Evolutionary conservation across 2,113 vertebrate genomes (phyloP), one percentile per base, ranked within the genome.

Genomic region (Sander lucioperca): DNA sequence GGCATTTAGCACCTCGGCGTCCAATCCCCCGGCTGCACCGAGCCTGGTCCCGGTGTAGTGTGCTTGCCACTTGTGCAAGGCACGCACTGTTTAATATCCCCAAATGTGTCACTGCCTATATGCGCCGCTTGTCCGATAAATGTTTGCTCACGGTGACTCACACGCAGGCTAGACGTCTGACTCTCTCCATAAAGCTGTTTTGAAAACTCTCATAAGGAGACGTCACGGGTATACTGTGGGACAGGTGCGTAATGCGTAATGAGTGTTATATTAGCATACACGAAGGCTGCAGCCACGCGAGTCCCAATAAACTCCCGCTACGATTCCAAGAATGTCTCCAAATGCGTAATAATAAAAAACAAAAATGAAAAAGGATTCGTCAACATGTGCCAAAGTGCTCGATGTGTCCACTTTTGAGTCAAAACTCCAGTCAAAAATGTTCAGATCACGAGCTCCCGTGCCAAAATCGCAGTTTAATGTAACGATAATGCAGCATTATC

Each of bases 1-100:
- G 84, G 90, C 94, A 95, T 95, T 90, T 88, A 94, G 88, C 87
- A 87, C 78, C 88, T 67, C 72, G 85, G 88, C 63, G 87, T 93
- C 88, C 92, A 87, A 91, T 87, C 89, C 83, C 64, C 57, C 82
- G 80, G 59, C 63, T 69, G 77, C 79, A 83, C 89, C 86, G 86
- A 83, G 74, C 85, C 73, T 66, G 72, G 86, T 88, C 82, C 87
- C 72, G 73, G 82, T 66, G 78, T 67, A 58, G 75, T 58, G 72
- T 50, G 74, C 73, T 75, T 74, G 48, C 27, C 79, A 74, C 77
- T 74, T 10, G 66, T 47, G 67, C 82, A 36, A 62, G 25, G 69
- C 77, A 13, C 82, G 76, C 75, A 78, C 87, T 50, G 73, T 68
- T 71, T 74, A 64, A 84, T 82, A 89, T 85, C 84, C 84, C 74